Evolutionary conservation across 2,888 invertebrate species (phyloP).

Genomic region (Amphimallon solstitiale): DNA sequence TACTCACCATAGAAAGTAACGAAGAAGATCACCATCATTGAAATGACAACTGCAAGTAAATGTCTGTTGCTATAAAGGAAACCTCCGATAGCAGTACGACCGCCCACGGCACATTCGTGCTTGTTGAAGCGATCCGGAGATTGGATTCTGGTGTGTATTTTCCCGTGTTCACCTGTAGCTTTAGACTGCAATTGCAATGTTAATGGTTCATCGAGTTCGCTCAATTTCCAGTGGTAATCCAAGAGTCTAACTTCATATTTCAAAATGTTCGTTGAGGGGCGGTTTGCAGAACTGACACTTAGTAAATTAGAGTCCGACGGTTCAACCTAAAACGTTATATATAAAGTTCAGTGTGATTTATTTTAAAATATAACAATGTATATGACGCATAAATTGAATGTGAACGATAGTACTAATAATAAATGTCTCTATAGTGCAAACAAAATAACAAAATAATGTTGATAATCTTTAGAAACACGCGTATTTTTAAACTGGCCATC

Average conservation of each 20-base stretch:
- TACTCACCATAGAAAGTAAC: constrained; percentile 59
- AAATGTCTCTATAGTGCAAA: too few species aligned
- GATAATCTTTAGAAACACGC: too few species aligned
- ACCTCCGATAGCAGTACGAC: constrained; percentile 44
- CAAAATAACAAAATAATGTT: too few species aligned
- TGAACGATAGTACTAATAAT: too few species aligned
- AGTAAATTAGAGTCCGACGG: constrained; percentile 58
- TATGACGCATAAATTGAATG: too few species aligned
- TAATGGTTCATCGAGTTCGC: constrained; percentile 57
- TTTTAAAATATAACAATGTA: too few species aligned
- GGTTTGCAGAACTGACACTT: constrained; percentile 49
- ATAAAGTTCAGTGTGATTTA: too few species aligned
- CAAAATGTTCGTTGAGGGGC: constrained; percentile 47
- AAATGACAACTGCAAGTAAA: constrained; percentile 44
- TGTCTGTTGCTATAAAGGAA: constrained; percentile 49
- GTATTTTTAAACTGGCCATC: too few species aligned
- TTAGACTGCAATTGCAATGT: constrained; percentile 55
- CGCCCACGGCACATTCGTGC: constrained; percentile 38
- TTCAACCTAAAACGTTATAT: constrained; percentile 50
- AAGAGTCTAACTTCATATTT: constrained; percentile 55
- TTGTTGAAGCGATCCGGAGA: constrained; percentile 46
- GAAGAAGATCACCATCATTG: constrained; percentile 56
- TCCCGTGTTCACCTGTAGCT: constrained; percentile 55
- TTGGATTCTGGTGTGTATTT: constrained; percentile 44
- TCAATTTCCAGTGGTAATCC: constrained; percentile 61